These are phyloP conservation scores for Neodontobutis hainanensis DNA, from an alignment of 2,113 vertebrate species.

Conservation along the genomic window DNA sequence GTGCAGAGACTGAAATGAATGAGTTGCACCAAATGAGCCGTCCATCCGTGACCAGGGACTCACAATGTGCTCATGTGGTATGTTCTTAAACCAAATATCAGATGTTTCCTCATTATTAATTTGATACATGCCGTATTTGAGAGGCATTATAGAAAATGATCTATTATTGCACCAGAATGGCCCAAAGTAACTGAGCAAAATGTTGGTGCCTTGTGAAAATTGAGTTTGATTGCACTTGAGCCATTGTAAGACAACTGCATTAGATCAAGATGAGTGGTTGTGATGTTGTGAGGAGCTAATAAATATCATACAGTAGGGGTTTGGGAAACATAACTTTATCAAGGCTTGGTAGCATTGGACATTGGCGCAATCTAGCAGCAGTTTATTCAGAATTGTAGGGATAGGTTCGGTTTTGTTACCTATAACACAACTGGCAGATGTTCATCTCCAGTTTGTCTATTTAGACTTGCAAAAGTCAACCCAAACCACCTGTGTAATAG, in stretches of 20 bases:
- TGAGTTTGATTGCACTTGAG: neutral
- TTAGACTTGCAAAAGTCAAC: neutral
- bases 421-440: neutral
- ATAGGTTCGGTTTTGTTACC: neutral
- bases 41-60: neutral
- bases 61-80: neutral
- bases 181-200: neutral
- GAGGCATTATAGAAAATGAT: conserved; percentile 3
- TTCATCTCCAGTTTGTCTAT: conserved; percentile 2
- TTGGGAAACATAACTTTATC: conserved; percentile 13
- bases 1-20: neutral
- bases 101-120: conserved; percentile 6
- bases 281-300: neutral
- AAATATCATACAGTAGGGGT: neutral
- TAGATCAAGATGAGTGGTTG: neutral
- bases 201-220: neutral
- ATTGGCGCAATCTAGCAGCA: neutral
- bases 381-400: neutral
- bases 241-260: neutral
- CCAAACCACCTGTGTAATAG: neutral
- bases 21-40: conserved; percentile 6
- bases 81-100: conserved; percentile 8
- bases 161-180: neutral
- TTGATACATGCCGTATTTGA: conserved; percentile 1
- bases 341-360: neutral